Evolutionary conservation across 2,113 vertebrate species (phyloP).

Genomic region (Hassar affinis): DNA sequence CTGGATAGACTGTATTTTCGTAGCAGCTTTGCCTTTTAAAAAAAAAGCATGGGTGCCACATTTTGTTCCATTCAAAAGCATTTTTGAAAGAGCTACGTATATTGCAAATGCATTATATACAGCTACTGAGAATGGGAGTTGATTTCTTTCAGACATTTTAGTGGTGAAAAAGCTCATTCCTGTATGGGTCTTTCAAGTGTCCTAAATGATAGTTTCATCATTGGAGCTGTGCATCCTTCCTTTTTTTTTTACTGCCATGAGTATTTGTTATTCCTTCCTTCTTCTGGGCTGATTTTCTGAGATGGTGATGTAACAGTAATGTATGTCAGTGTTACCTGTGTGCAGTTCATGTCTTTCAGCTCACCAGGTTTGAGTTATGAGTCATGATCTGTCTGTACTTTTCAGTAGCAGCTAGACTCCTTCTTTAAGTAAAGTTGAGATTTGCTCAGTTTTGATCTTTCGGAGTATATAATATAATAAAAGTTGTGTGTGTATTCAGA

Average conservation of each 20-base stretch:
- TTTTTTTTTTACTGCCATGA: neutral
- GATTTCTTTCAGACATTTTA: neutral
- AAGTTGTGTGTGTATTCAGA: too few species aligned
- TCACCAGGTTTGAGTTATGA: neutral
- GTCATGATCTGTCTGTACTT: neutral
- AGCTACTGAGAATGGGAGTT: neutral
- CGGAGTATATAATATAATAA: neutral
- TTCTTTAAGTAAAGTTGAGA: too few species aligned
- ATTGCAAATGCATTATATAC: conserved; percentile 6
- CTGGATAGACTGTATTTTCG: neutral
- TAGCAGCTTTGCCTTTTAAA: neutral
- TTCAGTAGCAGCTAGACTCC: neutral
- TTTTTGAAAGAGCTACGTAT: neutral
- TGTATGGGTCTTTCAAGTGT: neutral
- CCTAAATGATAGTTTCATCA: neutral
- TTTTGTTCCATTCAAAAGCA: neutral
- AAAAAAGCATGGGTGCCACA: neutral
- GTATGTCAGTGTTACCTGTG: neutral
- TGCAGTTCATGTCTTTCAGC: neutral
- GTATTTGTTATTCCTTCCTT: neutral
- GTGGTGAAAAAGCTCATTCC: neutral
- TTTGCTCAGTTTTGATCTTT: neutral
- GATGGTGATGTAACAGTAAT: neutral
- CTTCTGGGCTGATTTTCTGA: neutral
- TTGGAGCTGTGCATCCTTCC: neutral